Evolutionary conservation across 1,140 invertebrate genomes (phyloP), one percentile per base, ranked within the genome.

Genomic region (Drosophila nasuta): DNA sequence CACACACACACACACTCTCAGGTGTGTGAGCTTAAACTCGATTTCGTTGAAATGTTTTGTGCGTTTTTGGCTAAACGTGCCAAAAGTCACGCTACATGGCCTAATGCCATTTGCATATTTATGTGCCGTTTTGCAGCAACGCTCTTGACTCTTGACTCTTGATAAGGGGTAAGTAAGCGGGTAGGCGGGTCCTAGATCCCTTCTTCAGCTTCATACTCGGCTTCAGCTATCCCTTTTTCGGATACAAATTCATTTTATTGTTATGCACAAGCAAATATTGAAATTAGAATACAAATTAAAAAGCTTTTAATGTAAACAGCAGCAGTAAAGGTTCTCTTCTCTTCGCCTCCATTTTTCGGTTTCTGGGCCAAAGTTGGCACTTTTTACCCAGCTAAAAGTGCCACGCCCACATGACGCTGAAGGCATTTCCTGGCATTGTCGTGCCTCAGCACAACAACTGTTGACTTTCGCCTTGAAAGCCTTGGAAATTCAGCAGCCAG

Each of bases 261-360:
- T 87, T 87, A 77, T 77, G 73, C 83, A 20, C 66, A 64, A 59
- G 83, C 83, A 87, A 87, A 87, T 87, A 87, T 87, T 87, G 85
- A 88, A 87, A 87, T 87, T 88, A 82, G 83, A 83, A 87, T 87
- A 88, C 80, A 88, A 87, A 87, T 88, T 87, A 87, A 88, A 87
- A 87, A 82, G 83, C 83, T 87, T 87, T 88, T 80, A 88, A 83
- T 88, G 83, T 78, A 87, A 87, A 88, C 80, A 87, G 80, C 69
- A 67, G 35, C 69, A 67, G 35, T 70, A 87, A 87, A 79, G 83
- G 79, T 88, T 88, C 45, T 41, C 41, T 25, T 58, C 46, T n/a
- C 20, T 20, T 11, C 20, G 20, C 20, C 20, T 20, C 20, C 2
- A 0, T 3, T 28, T n/a, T 35, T n/a, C n/a, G 25, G 7, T 28